phyloP scores from a whole-genome alignment of 2,797 vertebrate species.

The Amblyraja radiata region DNA sequence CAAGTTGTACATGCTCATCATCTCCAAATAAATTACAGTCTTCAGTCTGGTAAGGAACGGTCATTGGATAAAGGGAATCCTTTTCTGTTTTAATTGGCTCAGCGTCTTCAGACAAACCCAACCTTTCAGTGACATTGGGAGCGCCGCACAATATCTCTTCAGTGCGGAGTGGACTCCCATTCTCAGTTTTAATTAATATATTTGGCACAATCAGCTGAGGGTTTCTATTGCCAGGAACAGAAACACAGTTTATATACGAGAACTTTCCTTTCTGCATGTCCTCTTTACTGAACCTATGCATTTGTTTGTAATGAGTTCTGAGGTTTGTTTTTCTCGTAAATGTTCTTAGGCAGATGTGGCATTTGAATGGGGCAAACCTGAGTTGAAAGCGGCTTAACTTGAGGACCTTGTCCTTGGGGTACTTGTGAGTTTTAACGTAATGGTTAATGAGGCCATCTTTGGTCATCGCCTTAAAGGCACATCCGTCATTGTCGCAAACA shows the following conservation, averaged over 20 bases:
- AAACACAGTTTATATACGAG: conserved; percentile 31
- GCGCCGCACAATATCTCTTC: neutral
- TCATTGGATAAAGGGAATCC: neutral
- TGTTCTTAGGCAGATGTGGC: conserved; percentile 83
- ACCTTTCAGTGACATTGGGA: conserved; percentile 7
- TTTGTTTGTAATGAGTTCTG: conserved; percentile 74
- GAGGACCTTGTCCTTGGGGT: conserved; percentile 71
- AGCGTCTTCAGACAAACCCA: neutral
- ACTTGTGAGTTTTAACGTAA: conserved; percentile 78
- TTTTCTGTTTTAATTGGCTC: neutral
- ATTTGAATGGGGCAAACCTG: conserved; percentile 81
- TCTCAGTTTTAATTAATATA: conserved; percentile 34
- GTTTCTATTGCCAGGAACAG: conserved; percentile 32
- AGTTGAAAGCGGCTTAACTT: conserved; percentile 72
- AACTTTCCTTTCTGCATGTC: conserved; percentile 37
- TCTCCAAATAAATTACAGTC: conserved; percentile 18
- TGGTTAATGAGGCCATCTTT: conserved; percentile 80
- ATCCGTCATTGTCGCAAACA: conserved; percentile 73
- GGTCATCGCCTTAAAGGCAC: conserved; percentile 76
- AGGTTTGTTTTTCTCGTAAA: conserved; percentile 81
- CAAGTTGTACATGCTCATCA: neutral
- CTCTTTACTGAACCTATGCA: conserved; percentile 68
- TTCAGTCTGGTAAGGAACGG: neutral
- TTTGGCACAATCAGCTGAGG: conserved; percentile 34
- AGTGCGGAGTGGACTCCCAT: neutral